Percentiles rank a stretch among this genome's conserved stretches.
phyloP scores from a whole-genome alignment of 2,797 vertebrate species.

The Tiaroga cobitis region DNA sequence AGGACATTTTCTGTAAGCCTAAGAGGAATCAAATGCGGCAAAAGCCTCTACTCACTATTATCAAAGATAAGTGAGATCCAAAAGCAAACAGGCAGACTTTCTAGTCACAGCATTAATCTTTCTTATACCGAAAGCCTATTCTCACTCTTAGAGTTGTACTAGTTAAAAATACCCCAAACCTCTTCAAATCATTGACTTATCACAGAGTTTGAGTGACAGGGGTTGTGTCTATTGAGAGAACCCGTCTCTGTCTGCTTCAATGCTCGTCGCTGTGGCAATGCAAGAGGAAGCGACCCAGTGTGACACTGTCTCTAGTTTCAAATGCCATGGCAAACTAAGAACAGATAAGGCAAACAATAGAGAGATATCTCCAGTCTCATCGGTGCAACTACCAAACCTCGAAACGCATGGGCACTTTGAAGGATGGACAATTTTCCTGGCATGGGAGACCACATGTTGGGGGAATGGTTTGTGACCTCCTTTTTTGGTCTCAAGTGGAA shows the following conservation, averaged over 20 bases:
- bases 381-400: constrained; percentile 21
- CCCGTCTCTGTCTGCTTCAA: constrained; percentile 39
- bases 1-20: constrained; percentile 39
- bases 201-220: constrained; percentile 51
- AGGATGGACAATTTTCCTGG: constrained; percentile 14
- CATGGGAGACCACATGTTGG: constrained; percentile 22
- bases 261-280: constrained; percentile 20
- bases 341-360: constrained; percentile 46
- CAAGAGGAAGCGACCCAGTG: constrained; percentile 12
- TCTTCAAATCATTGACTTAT: constrained; percentile 10
- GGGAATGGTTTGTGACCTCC: background rate
- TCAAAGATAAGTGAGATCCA: constrained; percentile 33
- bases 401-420: constrained; percentile 18
- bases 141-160: background rate
- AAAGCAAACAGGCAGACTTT: constrained; percentile 23
- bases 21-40: constrained; percentile 31
- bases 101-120: constrained; percentile 20
- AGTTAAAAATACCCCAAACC: constrained; percentile 26
- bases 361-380: constrained; percentile 47
- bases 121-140: constrained; percentile 24
- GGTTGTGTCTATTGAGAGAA: constrained; percentile 34
- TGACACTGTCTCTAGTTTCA: constrained; percentile 42
- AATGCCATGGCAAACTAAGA: constrained; percentile 46
- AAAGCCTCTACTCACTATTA: constrained; percentile 31
- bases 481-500: background rate